Evolutionary conservation across 1,140 invertebrate genomes (phyloP).

Genomic region (Portunus trituberculatus): DNA sequence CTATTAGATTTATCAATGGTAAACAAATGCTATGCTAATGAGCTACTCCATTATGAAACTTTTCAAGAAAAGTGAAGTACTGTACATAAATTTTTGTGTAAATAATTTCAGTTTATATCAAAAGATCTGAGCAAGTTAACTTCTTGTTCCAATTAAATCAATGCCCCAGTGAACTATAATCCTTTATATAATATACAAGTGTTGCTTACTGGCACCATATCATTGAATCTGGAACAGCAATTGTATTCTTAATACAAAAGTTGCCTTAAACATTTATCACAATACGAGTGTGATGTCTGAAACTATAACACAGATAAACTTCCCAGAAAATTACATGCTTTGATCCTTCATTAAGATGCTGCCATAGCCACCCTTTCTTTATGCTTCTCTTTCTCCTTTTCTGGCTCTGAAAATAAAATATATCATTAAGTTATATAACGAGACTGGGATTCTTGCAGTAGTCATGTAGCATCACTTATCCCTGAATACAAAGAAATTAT

Average conservation of each 20-base stretch:
- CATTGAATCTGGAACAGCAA: not conserved
- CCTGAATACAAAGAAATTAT: not conserved
- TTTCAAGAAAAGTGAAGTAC: too few species aligned
- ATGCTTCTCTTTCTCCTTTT: slow-evolving; percentile 25
- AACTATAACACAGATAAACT: not conserved
- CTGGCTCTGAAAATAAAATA: slow-evolving; percentile 40
- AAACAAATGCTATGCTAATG: too few species aligned
- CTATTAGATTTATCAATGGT: too few species aligned
- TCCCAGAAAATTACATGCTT: not conserved
- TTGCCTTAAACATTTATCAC: slow-evolving; percentile 3
- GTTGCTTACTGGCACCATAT: not conserved
- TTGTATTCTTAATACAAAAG: not conserved
- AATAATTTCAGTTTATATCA: too few species aligned
- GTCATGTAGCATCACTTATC: not conserved
- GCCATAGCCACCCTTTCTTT: slow-evolving; percentile 43
- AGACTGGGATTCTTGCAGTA: not conserved
- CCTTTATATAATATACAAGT: not conserved
- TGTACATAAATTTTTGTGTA: too few species aligned
- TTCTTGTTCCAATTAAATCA: too few species aligned
- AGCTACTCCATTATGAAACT: too few species aligned
- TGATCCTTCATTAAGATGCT: slow-evolving; percentile 6
- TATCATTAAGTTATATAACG: not conserved
- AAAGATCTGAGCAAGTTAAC: too few species aligned
- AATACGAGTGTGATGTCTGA: not conserved
- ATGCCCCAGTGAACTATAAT: too few species aligned